Base-by-base conservation (phyloP, 37 sponge, comb jelly and placozoan species). In the Theonella swinhoei region DNA sequence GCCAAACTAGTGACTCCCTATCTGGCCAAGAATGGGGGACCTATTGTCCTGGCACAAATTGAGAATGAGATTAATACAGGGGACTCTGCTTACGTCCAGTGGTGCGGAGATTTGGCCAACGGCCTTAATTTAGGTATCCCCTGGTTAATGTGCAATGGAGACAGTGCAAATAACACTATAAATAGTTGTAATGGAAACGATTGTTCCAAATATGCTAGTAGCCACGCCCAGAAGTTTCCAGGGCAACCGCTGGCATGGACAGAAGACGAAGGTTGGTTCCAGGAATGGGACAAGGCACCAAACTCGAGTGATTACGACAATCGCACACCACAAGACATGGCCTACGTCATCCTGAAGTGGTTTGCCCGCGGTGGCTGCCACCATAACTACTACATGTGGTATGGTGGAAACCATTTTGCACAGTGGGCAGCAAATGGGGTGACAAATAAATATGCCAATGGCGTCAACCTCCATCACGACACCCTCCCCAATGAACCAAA, bases 341-440 rank as follows among this genome's bases (percentile, higher is more conserved):
- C 89, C 3, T 76, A 43, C 39, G 83, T 76, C 5, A 58, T 88
- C 25, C n/a, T 81, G 47, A 76, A 64, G 71, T 88, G 89, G 89
- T 68, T 88, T 77, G 89, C 83, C 22, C 66, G 79, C 22, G 89
- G 89, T 22, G 89, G 84, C 0, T n/a, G 76, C 20, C 71, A 88
- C 39, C 83, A 83, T 42, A 82, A 88, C 83, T 88, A 88, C 79
- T 88, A 88, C 79, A 88, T 88, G 89, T 88, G 89, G 89, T 81
- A 76, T 61, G 89, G 89, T 2, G 89, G 89, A 9, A 77, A 67
- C 63, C 63, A 88, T 72, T 83, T 81, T 67, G 89, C 73, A 1
- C 74, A 70, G 0, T 67, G 42, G 70, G 77, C 72, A 0, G 83
- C 61, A 31, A 25, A 34, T 2, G 41, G 74, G 19, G 66, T 88